Base-by-base conservation (phyloP, 2,113 vertebrate species). In the Sterrhoptilus dennistouni region DNA sequence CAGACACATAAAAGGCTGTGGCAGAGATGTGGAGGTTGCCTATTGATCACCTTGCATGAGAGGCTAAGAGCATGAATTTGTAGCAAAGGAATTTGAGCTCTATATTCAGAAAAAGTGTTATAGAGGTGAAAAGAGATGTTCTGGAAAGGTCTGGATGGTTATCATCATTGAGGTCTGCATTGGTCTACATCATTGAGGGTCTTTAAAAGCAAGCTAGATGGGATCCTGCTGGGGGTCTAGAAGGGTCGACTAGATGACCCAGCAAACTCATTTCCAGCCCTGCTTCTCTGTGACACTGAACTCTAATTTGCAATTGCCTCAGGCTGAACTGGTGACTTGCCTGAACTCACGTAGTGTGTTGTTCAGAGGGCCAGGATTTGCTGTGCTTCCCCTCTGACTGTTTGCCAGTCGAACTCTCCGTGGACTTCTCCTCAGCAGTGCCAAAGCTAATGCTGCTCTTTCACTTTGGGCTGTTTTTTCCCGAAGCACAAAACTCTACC, bases 401-500 rank as follows among this genome's bases (percentile, higher is more conserved):
- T 36, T 66, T 90, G 76, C 28, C 68, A 49, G 49, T 65, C 28
- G 2, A 83, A 79, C 36, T 76, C 71, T 88, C 75, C 5, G 2
- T 59, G 47, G 83, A 12, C 47, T 89, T 75, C 33, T 85, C 87
- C 83, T 82, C 27, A 44, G 63, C 82, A 24, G 28, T 71, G 79
- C 69, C 90, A 94, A 72, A 87, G 53, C 60, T 76, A 75, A 83
- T 0, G 7, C 79, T 92, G 65, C 44, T 94, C 57, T 87, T 94
- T 92, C 83, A 25, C 76, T 95, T 90, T 21, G 29, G 86, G 57
- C 28, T 83, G 28, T 60, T 87, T 94, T 92, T 90, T 61, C 69
- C 88, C 47, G 60, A 94, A 89, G 88, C 79, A 83, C 47, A 91
- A 59, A 90, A 42, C 47, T 82, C 19, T 96, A 5, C 75, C 35